phyloP scores from a whole-genome alignment of 1,140 invertebrate species.

The Camponotus vicinus region DNA sequence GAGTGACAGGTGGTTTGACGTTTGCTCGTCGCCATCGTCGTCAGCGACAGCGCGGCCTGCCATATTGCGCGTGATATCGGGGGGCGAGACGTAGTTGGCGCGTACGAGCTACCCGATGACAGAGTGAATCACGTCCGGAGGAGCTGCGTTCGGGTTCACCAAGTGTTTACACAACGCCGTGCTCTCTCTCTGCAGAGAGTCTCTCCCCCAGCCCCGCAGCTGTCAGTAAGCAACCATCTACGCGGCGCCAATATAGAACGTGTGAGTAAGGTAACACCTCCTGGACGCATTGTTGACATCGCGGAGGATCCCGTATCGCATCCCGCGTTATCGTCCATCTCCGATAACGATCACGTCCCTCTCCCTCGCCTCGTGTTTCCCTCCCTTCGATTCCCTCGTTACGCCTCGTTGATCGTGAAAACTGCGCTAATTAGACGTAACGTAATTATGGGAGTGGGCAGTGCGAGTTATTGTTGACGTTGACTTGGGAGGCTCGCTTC shows the following conservation, averaged over 20 bases:
- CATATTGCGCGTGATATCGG: slow-evolving; percentile 80
- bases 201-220: background rate
- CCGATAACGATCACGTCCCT: background rate
- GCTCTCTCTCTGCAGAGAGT: too few relatives aligned
- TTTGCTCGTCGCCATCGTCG: slow-evolving; percentile 78
- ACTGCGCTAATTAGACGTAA: slow-evolving; percentile 30
- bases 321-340: slow-evolving; percentile 3
- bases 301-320: background rate
- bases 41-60: slow-evolving; percentile 75
- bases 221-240: background rate
- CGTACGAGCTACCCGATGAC: slow-evolving; percentile 57
- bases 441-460: slow-evolving; percentile 56
- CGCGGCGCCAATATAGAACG: slow-evolving; percentile 18
- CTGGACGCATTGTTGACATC: slow-evolving; percentile 69
- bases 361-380: background rate
- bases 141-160: slow-evolving; percentile 2
- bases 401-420: background rate
- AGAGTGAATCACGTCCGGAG: slow-evolving; percentile 49
- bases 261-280: slow-evolving; percentile 51
- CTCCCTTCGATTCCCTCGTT: background rate
- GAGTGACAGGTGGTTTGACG: slow-evolving; percentile 84
- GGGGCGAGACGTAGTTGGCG: slow-evolving; percentile 59
- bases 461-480: slow-evolving; percentile 31
- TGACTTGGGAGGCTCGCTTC: background rate
- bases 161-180: too few relatives aligned